Percentiles rank a stretch among this genome's conserved stretches.
These are phyloP conservation scores for Tapera naevia DNA, from an alignment of 2,797 vertebrate species.

Conservation along the genomic window DNA sequence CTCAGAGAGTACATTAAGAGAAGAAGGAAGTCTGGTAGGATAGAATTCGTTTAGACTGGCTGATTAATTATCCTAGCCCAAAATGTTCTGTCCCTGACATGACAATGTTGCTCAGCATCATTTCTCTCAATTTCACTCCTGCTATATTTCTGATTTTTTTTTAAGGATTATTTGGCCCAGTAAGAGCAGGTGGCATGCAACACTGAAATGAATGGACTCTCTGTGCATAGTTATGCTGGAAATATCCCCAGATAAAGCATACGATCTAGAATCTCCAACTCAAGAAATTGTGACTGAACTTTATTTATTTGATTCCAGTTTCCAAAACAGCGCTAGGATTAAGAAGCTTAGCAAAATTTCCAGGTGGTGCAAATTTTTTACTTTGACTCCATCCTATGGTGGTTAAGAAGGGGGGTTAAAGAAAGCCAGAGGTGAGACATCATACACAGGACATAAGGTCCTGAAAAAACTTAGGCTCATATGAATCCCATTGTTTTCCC, in stretches of 20 bases:
- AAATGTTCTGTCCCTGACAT: not conserved
- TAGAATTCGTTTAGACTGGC: not conserved
- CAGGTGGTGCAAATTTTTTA: not conserved
- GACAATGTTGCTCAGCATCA: not conserved
- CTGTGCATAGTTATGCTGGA: not conserved
- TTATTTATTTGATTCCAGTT: not conserved
- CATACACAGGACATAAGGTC: not conserved
- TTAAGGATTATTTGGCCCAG: not conserved
- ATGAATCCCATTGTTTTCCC: not conserved
- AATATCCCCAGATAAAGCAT: not conserved
- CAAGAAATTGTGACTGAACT: not conserved
- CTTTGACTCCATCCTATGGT: not conserved
- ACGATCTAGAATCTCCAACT: not conserved
- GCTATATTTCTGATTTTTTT: not conserved
- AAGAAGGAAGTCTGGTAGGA: slow-evolving; percentile 64
- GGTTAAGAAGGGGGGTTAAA: no score
- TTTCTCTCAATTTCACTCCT: not conserved
- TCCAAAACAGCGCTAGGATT: not conserved
- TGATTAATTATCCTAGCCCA: slow-evolving; percentile 20
- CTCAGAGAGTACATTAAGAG: slow-evolving; percentile 53
- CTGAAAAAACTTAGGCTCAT: not conserved
- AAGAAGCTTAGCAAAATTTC: not conserved
- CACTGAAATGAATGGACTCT: not conserved
- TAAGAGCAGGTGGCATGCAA: not conserved
- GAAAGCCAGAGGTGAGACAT: not conserved